Evolutionary conservation across 2,888 invertebrate species (phyloP), one percentile per base, ranked within the genome.

Genomic region (Heterodera filipjevi): DNA sequence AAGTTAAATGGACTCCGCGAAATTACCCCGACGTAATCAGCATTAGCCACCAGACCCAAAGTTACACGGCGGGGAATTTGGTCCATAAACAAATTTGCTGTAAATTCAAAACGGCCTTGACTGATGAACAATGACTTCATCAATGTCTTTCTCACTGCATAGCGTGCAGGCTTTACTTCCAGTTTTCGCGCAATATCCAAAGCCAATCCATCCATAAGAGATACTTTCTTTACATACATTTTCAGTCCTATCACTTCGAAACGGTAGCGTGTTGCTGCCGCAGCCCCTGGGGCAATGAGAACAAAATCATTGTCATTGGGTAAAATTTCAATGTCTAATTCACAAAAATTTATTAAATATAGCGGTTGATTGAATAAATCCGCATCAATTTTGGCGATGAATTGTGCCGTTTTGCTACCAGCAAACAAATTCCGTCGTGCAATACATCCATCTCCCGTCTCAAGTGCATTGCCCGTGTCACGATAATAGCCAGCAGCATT

Each of bases 161-260:
- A 77, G n/a, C 71, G 66, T 5, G 77, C 77, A 14, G 77, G 77
- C 22, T 66, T 70, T 16, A 39, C 16, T 12, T 77, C 77, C 2
- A 77, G 77, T 77, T 70, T 77, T 66, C 71, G 27, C 16, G 66
- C 71, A 70, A 77, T 77, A 22, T 77, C 77, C 2, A 77, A 19
- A 6, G 77, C 64, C 27, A 77, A 35, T 22, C 77, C 71, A 77
- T 77, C 77, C 66, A 76, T 70, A 6, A 77, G 77, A 12, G 46
- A 39, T 2, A 71, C 14, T 14, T 33, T 71, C 16, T 71, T 71
- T 33, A 71, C 30, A 27, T 71, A 71, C 22, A 71, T n/a, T 71
- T 71, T 71, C 39, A 39, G 46, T 44, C 30, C 46, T 2, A 71
- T 0, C n/a, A 71, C 30, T 10, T 71, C 71, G 46, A 71, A 71